These are phyloP conservation scores for Phasianus colchicus DNA, from an alignment of 2,113 vertebrate species.

Conservation along the genomic window DNA sequence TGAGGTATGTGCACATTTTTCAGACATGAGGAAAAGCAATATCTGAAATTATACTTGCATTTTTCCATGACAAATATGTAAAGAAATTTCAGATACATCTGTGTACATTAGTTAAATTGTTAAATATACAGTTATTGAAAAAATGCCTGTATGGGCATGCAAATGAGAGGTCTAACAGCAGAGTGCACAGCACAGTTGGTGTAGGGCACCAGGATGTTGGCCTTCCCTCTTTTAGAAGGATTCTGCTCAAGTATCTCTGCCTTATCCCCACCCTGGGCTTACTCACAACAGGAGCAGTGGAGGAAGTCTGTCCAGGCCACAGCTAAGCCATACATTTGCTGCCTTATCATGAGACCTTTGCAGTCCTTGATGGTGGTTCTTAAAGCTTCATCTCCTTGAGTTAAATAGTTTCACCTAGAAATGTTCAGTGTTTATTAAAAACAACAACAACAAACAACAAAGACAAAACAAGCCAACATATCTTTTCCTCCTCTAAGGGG, in stretches of 20 bases:
- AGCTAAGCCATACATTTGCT: not conserved
- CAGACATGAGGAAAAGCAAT: not conserved
- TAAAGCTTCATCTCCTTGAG: not conserved
- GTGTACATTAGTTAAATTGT: not conserved
- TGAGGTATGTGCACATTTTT: not conserved
- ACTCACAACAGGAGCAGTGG: accelerated
- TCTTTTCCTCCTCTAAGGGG: not conserved
- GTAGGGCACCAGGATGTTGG: not conserved
- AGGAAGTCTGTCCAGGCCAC: not conserved
- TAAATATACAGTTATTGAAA: not conserved
- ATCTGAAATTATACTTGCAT: not conserved
- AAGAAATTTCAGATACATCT: not conserved
- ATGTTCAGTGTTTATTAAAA: not conserved
- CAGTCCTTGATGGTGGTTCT: not conserved
- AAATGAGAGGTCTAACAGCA: not conserved
- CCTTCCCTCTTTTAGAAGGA: not conserved
- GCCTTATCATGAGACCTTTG: not conserved
- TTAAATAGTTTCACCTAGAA: not conserved
- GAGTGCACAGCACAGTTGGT: not conserved
- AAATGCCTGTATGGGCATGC: not conserved
- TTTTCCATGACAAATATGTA: not conserved
- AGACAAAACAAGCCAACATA: not conserved
- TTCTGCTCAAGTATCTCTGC: not conserved
- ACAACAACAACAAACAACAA: not conserved
- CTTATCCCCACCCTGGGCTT: not conserved